phyloP scores from a whole-genome alignment of 1,140 invertebrate species.

The Drosophila kepulauana region DNA sequence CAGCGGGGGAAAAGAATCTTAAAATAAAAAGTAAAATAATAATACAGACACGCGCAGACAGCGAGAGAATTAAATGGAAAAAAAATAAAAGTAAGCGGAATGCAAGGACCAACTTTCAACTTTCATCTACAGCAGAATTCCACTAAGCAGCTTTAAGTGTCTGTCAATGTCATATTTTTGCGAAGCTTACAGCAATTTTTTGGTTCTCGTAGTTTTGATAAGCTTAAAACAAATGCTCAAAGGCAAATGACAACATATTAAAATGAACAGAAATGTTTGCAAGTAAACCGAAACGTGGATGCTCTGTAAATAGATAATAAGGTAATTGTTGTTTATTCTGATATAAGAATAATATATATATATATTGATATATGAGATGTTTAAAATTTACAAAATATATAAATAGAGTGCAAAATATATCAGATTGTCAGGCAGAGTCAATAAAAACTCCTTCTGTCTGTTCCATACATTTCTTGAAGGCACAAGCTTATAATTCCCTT shows the following conservation, averaged over 20 bases:
- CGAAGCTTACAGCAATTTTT: constrained; percentile 74
- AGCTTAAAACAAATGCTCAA: constrained; percentile 71
- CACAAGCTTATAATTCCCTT: too few relatives aligned
- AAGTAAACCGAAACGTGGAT: constrained; percentile 3
- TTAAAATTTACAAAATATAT: too few relatives aligned
- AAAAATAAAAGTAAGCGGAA: constrained; percentile 24
- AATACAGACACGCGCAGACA: not conserved
- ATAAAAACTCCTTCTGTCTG: too few relatives aligned
- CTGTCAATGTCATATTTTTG: constrained; percentile 80
- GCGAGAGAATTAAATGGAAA: constrained; percentile 14
- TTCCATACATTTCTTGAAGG: too few relatives aligned
- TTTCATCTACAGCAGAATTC: constrained; percentile 59
- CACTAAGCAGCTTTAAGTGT: constrained; percentile 81
- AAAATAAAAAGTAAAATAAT: not conserved
- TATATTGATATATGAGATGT: too few relatives aligned
- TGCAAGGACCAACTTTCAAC: constrained; percentile 68
- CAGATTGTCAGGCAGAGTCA: too few relatives aligned
- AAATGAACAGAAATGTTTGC: too few relatives aligned
- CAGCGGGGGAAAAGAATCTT: constrained; percentile 46
- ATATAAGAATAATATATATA: too few relatives aligned
- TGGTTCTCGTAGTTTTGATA: constrained; percentile 59
- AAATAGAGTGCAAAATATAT: too few relatives aligned
- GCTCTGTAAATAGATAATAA: not conserved
- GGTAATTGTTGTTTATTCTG: too few relatives aligned
- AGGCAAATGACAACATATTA: constrained; percentile 34